Conservation (phyloP, 2,797 vertebrate genomes). For the Hirundo rustica region DNA sequence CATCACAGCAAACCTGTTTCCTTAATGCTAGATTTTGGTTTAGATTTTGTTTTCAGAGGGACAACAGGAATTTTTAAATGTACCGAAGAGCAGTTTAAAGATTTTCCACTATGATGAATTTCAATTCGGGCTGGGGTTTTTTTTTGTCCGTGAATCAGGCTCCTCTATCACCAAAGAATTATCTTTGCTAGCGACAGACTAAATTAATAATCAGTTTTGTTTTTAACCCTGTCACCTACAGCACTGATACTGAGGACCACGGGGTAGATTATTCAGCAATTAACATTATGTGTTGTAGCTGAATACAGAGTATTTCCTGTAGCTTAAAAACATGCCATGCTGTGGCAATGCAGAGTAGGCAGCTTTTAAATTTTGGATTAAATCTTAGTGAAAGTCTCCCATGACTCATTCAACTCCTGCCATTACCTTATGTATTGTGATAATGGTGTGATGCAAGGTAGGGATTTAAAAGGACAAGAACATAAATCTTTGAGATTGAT, state of each 20-base stretch:
- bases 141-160: neutral
- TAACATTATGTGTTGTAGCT: constrained; percentile 13
- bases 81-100: neutral
- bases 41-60: neutral
- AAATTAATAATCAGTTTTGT: neutral
- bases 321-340: neutral
- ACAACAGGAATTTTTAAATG: neutral
- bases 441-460: constrained; percentile 17
- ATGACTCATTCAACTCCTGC: constrained; percentile 23
- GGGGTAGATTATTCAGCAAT: constrained; percentile 16
- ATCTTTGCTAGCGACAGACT: neutral
- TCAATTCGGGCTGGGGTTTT: neutral
- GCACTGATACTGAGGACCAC: neutral
- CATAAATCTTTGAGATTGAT: constrained; percentile 33
- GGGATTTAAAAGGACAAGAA: constrained; percentile 43
- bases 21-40: constrained; percentile 12
- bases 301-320: neutral
- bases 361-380: constrained; percentile 37
- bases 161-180: constrained; percentile 1
- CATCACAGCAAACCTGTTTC: neutral
- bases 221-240: constrained; percentile 25
- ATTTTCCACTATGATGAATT: neutral
- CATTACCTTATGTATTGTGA: constrained; percentile 10
- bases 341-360: constrained; percentile 31
- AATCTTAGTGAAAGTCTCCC: constrained; percentile 26